Conservation (phyloP, 1,140 invertebrate species). For the Reticulitermes speratus region DNA sequence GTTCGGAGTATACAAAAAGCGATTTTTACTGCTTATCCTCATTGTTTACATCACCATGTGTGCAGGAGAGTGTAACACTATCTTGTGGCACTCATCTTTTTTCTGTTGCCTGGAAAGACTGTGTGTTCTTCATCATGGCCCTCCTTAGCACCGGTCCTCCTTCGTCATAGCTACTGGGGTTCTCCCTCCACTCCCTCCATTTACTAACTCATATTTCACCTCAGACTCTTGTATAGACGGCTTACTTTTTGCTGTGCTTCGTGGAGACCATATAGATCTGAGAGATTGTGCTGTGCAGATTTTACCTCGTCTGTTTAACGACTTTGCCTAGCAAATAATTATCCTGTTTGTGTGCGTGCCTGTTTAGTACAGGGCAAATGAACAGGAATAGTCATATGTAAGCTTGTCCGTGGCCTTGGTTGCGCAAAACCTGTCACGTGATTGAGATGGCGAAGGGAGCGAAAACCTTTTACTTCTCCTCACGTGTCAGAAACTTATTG, state of each 20-base stretch:
- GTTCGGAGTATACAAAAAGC: background rate
- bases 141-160: background rate
- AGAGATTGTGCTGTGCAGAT: background rate
- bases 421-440: too few species aligned
- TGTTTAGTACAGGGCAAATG: too few species aligned
- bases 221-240: background rate
- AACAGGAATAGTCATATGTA: too few species aligned
- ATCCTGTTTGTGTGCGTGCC: background rate
- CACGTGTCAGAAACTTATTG: too few species aligned
- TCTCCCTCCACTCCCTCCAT: background rate
- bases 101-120: background rate
- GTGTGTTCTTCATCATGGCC: slow-evolving; percentile 9
- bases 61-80: background rate
- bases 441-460: too few species aligned
- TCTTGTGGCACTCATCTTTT: background rate
- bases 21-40: background rate
- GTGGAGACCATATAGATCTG: background rate
- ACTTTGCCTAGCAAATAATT: background rate
- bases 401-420: too few species aligned
- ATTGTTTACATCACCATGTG: background rate
- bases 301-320: background rate
- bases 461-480: too few species aligned
- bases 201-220: background rate
- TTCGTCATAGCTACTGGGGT: background rate
- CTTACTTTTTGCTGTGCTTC: background rate